Percentiles rank a stretch among this genome's conserved stretches.
These are phyloP conservation scores for Penaeus vannamei DNA, from an alignment of 1,140 invertebrate genomes.

Conservation along the genomic window DNA sequence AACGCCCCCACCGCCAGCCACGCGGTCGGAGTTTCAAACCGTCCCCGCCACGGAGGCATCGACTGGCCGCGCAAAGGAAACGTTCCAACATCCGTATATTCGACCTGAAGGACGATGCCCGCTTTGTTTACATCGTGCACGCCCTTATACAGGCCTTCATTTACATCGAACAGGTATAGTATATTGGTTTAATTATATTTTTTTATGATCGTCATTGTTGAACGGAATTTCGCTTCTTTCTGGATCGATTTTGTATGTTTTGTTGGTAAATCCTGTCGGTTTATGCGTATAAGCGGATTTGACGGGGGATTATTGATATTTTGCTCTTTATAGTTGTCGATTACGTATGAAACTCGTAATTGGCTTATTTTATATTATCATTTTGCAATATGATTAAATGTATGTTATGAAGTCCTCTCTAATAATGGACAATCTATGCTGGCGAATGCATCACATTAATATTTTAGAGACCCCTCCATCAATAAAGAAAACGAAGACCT, in stretches of 20 bases:
- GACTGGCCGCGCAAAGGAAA: neutral
- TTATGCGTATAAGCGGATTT: too few relatives aligned
- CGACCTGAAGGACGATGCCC: conserved; percentile 63
- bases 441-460: too few relatives aligned
- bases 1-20: conserved; percentile 7
- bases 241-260: too few relatives aligned
- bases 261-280: too few relatives aligned
- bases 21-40: neutral
- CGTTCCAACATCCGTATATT: conserved; percentile 48
- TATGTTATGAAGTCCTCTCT: too few relatives aligned
- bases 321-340: neutral
- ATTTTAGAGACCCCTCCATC: too few relatives aligned
- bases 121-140: conserved; percentile 65
- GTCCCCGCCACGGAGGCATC: neutral
- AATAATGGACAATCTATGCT: too few relatives aligned
- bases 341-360: neutral
- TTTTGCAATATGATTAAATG: too few relatives aligned
- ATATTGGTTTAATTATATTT: neutral
- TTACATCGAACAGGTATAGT: conserved; percentile 65
- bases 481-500: too few relatives aligned
- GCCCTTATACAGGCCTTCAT: conserved; percentile 61
- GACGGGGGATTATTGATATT: neutral
- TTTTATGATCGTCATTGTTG: too few relatives aligned
- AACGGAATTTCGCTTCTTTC: too few relatives aligned
- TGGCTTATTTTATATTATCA: too few relatives aligned